A percentile compares a stretch with the other conserved stretches of the same genome.
Conservation (phyloP, 2,888 invertebrate species). For the Deroplatys truncata region DNA sequence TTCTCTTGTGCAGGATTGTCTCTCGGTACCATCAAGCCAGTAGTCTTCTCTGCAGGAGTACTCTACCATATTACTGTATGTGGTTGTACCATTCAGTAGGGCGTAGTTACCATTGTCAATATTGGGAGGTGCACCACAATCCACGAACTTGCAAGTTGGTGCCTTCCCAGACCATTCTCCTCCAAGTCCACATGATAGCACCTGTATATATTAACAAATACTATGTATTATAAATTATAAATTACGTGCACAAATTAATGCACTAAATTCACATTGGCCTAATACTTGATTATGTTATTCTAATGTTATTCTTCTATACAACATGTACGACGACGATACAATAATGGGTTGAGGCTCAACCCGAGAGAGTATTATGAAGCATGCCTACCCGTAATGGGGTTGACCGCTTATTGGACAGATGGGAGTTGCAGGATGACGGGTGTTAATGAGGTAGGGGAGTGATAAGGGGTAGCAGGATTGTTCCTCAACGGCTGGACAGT, state of each 20-base stretch:
- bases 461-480: too few relatives aligned
- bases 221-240: background rate
- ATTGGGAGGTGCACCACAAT: slow-evolving; percentile 77
- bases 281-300: background rate
- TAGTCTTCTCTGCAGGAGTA: slow-evolving; percentile 79
- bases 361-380: too few relatives aligned
- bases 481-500: too few relatives aligned
- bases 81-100: slow-evolving; percentile 74
- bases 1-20: slow-evolving; percentile 71
- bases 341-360: too few relatives aligned
- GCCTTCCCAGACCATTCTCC: slow-evolving; percentile 79
- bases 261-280: background rate
- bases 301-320: too few relatives aligned
- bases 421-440: too few relatives aligned
- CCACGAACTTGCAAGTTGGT: slow-evolving; percentile 80
- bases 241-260: background rate
- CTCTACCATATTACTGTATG: slow-evolving; percentile 71
- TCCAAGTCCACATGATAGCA: slow-evolving; percentile 77
- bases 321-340: too few relatives aligned
- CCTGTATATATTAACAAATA: slow-evolving; percentile 45
- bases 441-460: too few relatives aligned
- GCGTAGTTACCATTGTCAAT: slow-evolving; percentile 71
- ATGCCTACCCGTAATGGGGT: too few relatives aligned
- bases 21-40: slow-evolving; percentile 68
- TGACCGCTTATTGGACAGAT: too few relatives aligned